Base-by-base conservation (phyloP, 1,140 invertebrate species). In the Oedothorax gibbosus region DNA sequence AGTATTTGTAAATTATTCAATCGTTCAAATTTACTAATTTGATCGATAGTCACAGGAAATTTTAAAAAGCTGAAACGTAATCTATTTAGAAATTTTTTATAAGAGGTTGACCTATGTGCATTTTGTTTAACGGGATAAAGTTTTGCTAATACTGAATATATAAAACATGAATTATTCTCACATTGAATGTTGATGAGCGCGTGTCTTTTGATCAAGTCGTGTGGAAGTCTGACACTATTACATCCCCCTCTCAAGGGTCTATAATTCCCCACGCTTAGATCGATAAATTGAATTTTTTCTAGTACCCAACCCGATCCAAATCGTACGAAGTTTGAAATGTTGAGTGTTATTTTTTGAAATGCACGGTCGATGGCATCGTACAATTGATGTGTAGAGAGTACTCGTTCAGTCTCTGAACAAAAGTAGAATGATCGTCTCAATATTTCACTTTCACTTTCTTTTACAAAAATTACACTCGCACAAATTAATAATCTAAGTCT, bases 191-290 rank as follows among this genome's bases (percentile, higher is more conserved):
- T 75, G 14, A 75, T 56, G 35, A 35, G 35, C 35, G 35, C 35
- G 35, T 5, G 35, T 5, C 35, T 35, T 35, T 35, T 35, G 5
- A 35, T 35, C 35, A 35, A 35, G 35, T 35, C 35, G 5, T 35
- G 35, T 2, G 35, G 35, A 35, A 35, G 35, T 35, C 35, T 35
- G 35, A 35, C 35, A 35, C 35, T 35, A 35, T 35, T 35, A 57
- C 72, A 75, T 10, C 72, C 72, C 0, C 72, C 51, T 12, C 53
- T 75, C 14, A 51, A 12, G 21, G 50, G 11, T 3, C 20, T 54
- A 75, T 75, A 75, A 15, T 57, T 75, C 21, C 72, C 72, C 18
- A 75, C 57, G 18, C 57, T 51, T 3, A 75, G 10, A 56, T 75
- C 50, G 7, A 75, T n/a, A 20, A n/a, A 75, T 56, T 75, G 7